Conservation (phyloP, 2,888 invertebrate species). For the Agonum fuliginosum region DNA sequence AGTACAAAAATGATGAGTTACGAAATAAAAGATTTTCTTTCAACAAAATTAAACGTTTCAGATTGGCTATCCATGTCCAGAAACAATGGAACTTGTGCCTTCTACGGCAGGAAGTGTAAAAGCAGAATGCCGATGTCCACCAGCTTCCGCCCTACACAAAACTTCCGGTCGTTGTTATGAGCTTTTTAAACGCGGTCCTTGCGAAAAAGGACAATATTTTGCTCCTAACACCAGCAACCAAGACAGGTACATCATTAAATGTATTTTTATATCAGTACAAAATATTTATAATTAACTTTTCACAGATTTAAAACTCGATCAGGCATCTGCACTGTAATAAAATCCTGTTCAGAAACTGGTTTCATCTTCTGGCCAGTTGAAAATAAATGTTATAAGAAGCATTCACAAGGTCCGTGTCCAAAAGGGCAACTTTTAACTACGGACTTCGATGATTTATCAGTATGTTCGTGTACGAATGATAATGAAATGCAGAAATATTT, state of each 20-base stretch:
- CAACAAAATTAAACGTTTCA: constrained; percentile 63
- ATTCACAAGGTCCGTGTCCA: constrained; percentile 85
- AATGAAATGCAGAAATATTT: constrained; percentile 74
- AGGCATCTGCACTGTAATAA: constrained; percentile 83
- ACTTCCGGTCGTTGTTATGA: constrained; percentile 82
- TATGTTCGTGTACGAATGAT: constrained; percentile 75
- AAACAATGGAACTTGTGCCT: constrained; percentile 88
- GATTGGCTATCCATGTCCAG: constrained; percentile 87
- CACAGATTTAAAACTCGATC: constrained; percentile 74
- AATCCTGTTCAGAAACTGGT: constrained; percentile 78
- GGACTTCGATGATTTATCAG: constrained; percentile 78
- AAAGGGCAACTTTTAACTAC: constrained; percentile 81
- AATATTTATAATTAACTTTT: background rate
- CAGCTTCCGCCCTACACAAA: constrained; percentile 83
- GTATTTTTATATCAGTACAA: background rate
- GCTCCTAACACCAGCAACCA: constrained; percentile 74
- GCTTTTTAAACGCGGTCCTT: constrained; percentile 85
- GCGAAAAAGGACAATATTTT: constrained; percentile 83
- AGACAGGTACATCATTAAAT: background rate
- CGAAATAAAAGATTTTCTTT: background rate
- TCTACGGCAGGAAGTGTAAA: constrained; percentile 72
- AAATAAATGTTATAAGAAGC: constrained; percentile 82
- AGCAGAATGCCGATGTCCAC: constrained; percentile 90
- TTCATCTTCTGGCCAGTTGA: constrained; percentile 87
- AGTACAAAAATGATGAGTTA: constrained; percentile 5